Evolutionary conservation across 2,797 vertebrate genomes (phyloP), one percentile per base, ranked within the genome.

Genomic region (Carcharodon carcharias): DNA sequence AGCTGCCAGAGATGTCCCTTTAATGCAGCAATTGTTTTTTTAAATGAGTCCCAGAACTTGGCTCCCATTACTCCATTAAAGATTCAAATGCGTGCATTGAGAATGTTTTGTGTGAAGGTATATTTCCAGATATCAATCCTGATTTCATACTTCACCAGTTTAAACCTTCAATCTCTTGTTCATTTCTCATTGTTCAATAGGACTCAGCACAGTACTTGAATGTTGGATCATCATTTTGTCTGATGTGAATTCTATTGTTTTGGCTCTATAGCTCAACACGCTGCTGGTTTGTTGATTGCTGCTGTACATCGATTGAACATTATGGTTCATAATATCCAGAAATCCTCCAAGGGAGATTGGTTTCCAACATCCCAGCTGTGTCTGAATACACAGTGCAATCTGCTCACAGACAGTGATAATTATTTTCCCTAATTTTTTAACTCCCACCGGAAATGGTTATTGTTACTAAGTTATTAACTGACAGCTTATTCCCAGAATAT

Each of bases 301-400:
- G 35, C 6, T 93, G 61, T 26, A 93, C 6, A 91, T 14, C 16
- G 28, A 61, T 91, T 91, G 35, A 28, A 63, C 56, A 61, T 93
- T n/a, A 63, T 23, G 7, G 9, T 23, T 9, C 35, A 93, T 93
- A 93, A 93, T 18, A 63, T 92, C 12, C 89, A 92, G 35, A 40
- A 92, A 65, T 92, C 40, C 58, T 92, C 89, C 89, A 40, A 92
- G 89, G 58, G 16, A 92, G 61, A 92, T 65, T 92, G 58, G 61
- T 40, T 92, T 92, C 89, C 89, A 65, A 40, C 89, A 93, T 40
- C 35, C 89, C 89, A 92, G 89, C 89, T 92, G 58, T 65, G 61
- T 92, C 91, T 65, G 61, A 65, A 93, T 65, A 28, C 35, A 40
- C 61, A 40, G 40, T 65, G 63, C 91, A 93, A 93, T 65, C 35